Evolutionary conservation across 2,113 vertebrate species (phyloP), one percentile per base, ranked within the genome.

Genomic region (Delphinus delphis): DNA sequence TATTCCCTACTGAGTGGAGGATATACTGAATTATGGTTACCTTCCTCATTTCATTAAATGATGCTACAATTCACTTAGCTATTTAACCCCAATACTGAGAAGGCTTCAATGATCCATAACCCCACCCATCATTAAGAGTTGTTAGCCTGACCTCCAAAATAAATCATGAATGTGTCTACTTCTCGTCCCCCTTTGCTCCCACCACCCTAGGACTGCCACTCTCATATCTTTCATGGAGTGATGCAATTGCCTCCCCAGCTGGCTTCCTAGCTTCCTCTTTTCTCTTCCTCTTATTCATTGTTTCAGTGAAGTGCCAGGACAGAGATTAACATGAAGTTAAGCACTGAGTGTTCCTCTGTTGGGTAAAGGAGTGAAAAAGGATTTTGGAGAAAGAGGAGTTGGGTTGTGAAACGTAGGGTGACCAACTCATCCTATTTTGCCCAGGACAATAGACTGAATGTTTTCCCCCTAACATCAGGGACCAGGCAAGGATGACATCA

Each of bases 281-380:
- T 50, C 18, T 41, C 14, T 17, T 50, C 2, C 12, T 44, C 2
- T 31, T 3, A 31, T 44, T 50, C 28, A 55, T 36, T 12, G 15
- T 26, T 62, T 3, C 5, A 8, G 12, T 31, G 15, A 88, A 47
- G 9, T 11, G 14, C 33, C 25, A 53, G 67, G 25, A 12, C 21
- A 74, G 31, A 50, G 3, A 88, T 17, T 3, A 21, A 14, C 7
- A 21, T 3, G 6, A 33, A 73, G 33, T 23, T n/a, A 80, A 58
- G 25, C 10, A 55, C 1, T 14, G 9, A 53, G 2, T 31, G 3
- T 2, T 38, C 36, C 74, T 33, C 15, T 36, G 11, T 28, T 1
- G 31, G 9, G 9, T 2, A 79, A 36, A 83, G 25, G 14, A 73
- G 6, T 14, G 18, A 50, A 50, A 31, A 14, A 47, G 26, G 62